These are phyloP conservation scores for Teleiodes luculella DNA, from an alignment of 2,888 invertebrate species.

Conservation along the genomic window DNA sequence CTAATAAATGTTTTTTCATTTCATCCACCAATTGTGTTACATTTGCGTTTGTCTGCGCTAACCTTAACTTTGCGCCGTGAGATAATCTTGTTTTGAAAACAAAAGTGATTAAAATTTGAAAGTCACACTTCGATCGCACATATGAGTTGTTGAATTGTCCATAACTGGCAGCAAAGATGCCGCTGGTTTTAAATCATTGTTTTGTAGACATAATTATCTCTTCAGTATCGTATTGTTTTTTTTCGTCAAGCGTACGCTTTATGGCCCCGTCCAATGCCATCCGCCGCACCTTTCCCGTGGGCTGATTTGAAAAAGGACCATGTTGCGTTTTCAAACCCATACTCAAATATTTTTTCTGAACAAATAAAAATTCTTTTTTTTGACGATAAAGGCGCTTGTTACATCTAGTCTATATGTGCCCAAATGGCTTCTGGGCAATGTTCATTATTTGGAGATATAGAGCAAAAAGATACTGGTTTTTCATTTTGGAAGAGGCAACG, in stretches of 20 bases:
- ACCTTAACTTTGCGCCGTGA: too few species aligned
- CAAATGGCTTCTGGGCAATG: constrained; percentile 15
- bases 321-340: constrained; percentile 13
- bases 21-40: too few species aligned
- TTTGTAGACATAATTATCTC: too few species aligned
- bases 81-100: too few species aligned
- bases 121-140: too few species aligned
- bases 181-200: too few species aligned
- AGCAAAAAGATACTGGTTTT: constrained; percentile 13
- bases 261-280: constrained; percentile 19
- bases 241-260: constrained; percentile 17
- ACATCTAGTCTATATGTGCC: constrained; percentile 11
- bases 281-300: constrained; percentile 21
- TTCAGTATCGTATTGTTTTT: too few species aligned
- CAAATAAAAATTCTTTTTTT: constrained; percentile 16
- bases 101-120: too few species aligned
- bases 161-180: too few species aligned
- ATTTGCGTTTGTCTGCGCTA: too few species aligned
- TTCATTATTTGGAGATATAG: constrained; percentile 7
- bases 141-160: too few species aligned
- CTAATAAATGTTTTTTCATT: too few species aligned
- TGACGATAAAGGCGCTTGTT: constrained; percentile 6
- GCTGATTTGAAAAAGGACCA: constrained; percentile 19
- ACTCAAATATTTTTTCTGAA: neutral
- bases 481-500: constrained; percentile 14